Base-by-base conservation (phyloP, 1,140 invertebrate species). In the Eumeta japonica region DNA sequence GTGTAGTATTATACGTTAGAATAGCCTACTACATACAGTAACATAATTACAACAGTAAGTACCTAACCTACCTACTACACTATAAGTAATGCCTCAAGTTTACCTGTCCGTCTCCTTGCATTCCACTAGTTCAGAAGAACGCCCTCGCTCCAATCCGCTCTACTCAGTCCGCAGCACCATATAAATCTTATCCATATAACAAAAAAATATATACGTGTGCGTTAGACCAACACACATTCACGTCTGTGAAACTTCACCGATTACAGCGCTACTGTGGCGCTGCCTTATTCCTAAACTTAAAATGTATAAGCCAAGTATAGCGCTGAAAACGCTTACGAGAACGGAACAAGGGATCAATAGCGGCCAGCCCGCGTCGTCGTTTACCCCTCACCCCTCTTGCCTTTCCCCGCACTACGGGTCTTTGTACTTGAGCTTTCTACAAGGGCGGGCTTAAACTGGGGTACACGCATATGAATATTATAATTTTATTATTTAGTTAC, bases 401-500 rank as follows among this genome's bases (percentile, higher is more conserved):
- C 45, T 45, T 50, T 40, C 45, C 34, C 35, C 37, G 42, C 39
- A 19, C 37, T 28, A 44, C 48, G 55, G 53, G 53, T 58, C 53
- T 63, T 62, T 62, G 60, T 60, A 62, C 60, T 48, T 42, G 31
- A 53, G 38, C 48, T 45, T 45, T 44, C 34, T 42, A 16, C 18
- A 49, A 46, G 42, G 62, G 62, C 57, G 57, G 57, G 40, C 42
- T 55, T 55, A 58, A 48, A 36, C 44, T 57, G 52, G 48, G 56
- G 14, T 42, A 20, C n/a, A n/a, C n/a, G n/a, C n/a, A n/a, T n/a
- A n/a, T n/a, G n/a, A n/a, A n/a, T n/a, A n/a, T n/a, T n/a, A n/a
- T n/a, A n/a, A n/a, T n/a, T n/a, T n/a, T n/a, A n/a, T n/a, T n/a
- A n/a, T n/a, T n/a, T n/a, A n/a, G n/a, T n/a, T n/a, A n/a, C n/a